Percentiles rank a stretch among this genome's conserved stretches.
These are phyloP conservation scores for Hoplodrina ambigua DNA, from an alignment of 2,888 invertebrate species.

Conservation along the genomic window DNA sequence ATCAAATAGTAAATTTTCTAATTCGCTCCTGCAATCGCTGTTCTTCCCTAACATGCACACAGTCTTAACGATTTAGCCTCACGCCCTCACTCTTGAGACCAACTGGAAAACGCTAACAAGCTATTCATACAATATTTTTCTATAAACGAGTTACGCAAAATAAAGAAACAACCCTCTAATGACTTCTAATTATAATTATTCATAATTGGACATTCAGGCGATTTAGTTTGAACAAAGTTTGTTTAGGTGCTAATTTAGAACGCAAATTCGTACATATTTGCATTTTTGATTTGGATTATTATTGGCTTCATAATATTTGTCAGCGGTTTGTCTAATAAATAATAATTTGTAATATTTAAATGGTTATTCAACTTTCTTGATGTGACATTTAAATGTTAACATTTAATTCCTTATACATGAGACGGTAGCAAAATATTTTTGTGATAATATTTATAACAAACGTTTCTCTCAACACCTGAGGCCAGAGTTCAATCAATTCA, in stretches of 20 bases:
- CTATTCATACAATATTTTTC: constrained; percentile 82
- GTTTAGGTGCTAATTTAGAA: constrained; percentile 69
- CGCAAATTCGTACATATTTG: constrained; percentile 58
- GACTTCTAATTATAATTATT: constrained; percentile 76
- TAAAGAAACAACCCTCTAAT: constrained; percentile 80
- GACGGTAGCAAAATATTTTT: constrained; percentile 21
- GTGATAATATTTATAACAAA: not conserved
- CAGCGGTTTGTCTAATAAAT: constrained; percentile 39
- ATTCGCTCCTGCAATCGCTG: constrained; percentile 55
- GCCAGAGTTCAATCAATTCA: constrained; percentile 19
- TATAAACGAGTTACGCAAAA: constrained; percentile 79
- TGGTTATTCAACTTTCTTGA: constrained; percentile 1
- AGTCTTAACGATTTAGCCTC: constrained; percentile 74
- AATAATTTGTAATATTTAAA: constrained; percentile 20
- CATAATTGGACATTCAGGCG: constrained; percentile 78
- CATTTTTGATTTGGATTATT: constrained; percentile 60
- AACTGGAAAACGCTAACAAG: constrained; percentile 85
- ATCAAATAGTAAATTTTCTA: not conserved
- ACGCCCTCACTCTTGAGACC: constrained; percentile 77
- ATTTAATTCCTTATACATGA: constrained; percentile 6
- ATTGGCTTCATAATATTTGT: constrained; percentile 31
- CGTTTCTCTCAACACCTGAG: constrained; percentile 15
- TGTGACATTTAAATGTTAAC: constrained; percentile 2
- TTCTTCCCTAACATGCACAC: constrained; percentile 31
- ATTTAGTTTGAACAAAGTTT: constrained; percentile 67